Conservation (phyloP, 2,113 vertebrate species). For the Lasiurus borealis region DNA sequence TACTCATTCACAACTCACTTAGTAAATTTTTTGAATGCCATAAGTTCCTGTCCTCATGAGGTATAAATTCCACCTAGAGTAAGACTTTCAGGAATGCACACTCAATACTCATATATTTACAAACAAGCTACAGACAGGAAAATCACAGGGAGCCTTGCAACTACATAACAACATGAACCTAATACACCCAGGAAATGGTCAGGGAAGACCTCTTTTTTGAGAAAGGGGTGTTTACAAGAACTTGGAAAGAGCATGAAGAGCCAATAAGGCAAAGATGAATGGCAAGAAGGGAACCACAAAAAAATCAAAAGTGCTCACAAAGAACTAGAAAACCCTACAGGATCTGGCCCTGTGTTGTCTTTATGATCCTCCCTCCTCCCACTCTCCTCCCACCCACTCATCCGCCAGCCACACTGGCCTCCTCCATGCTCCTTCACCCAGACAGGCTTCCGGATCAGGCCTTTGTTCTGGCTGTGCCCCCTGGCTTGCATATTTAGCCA, state of each 20-base stretch:
- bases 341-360: too few species aligned
- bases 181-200: not conserved
- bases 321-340: not conserved
- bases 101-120: not conserved
- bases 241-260: not conserved
- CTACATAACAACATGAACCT: not conserved
- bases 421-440: not conserved
- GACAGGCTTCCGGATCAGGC: fast-evolving
- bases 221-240: not conserved
- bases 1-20: not conserved
- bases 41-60: not conserved
- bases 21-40: not conserved
- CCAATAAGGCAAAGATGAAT: not conserved
- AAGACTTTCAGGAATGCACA: not conserved
- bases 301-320: not conserved
- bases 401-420: not conserved
- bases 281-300: not conserved
- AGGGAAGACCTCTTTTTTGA: not conserved
- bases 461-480: not conserved
- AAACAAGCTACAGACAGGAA: not conserved
- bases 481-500: not conserved
- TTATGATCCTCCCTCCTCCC: fast-evolving
- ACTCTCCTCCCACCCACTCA: too few species aligned
- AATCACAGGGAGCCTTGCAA: not conserved
- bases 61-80: not conserved